Evolutionary conservation across 1,140 invertebrate genomes (phyloP), one percentile per base, ranked within the genome.

Genomic region (Trypoxylus dichotomus): DNA sequence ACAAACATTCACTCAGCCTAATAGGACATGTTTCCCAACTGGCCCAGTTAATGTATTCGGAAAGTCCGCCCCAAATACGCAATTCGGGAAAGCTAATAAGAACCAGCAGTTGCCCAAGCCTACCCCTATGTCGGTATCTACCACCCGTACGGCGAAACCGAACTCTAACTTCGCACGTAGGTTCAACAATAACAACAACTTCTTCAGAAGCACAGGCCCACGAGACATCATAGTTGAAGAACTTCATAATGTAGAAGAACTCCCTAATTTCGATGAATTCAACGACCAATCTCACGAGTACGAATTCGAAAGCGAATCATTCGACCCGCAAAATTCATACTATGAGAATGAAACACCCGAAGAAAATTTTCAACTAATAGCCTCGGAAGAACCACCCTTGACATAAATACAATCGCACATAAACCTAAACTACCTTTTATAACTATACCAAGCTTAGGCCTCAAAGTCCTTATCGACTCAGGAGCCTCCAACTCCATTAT

Each of bases 171-270:
- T 43, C 3, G 10, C 27, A 1, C 27, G 27, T 7, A 42, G 15
- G 25, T 60, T 41, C 24, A 43, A 41, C 6, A 25, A 68, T 11
- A 21, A 15, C n/a, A 68, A 68, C 15, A 77, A 42, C 15, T 42
- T 71, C 43, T 72, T 72, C 32, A n/a, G 13, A 43, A 68, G 37
- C 21, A 60, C 47, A 7, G 75, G 54, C 43, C 63, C 60, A 1
- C 76, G 13, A 10, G 63, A 77, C 13, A 41, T 77, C 19, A 68
- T 77, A 5, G 29, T 60, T 0, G 76, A 77, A 77, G 63, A 71
- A 25, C 6, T 71, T 1, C 27, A 3, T 21, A 77, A 71, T n/a
- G 41, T 72, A 41, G 60, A 77, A 15, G 42, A 77, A 29, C 41
- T 7, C 32, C 2, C 7, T 32, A 32, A 32, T 32, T 32, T 7